A percentile compares a stretch with the other conserved stretches of the same genome.
Conservation (phyloP, 2,113 vertebrate species). For the Pan troglodytes region NHGRI_mPanTro3-v2.1_pri NC_072419.2:25557501-25558000, state of each 20-base stretch:
- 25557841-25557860: background rate
- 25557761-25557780: conserved; percentile 23
- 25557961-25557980: background rate
- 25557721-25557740: background rate
- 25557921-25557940: background rate
- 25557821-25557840: too few relatives aligned
- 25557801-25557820: background rate
- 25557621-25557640: too few relatives aligned
- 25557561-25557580: too few relatives aligned
- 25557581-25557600: too few relatives aligned
- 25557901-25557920: background rate
- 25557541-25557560: accelerated
- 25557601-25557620: too few relatives aligned
- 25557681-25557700: background rate
- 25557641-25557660: background rate
- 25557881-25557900: background rate
- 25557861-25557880: background rate
- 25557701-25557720: background rate
- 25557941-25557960: background rate
- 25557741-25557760: background rate
- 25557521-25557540: too few relatives aligned
- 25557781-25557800: background rate
- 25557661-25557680: background rate
- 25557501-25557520: too few relatives aligned
- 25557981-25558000: background rate